phyloP scores from a whole-genome alignment of 1,140 invertebrate species.

The Drosophila kikkawai region DNA sequence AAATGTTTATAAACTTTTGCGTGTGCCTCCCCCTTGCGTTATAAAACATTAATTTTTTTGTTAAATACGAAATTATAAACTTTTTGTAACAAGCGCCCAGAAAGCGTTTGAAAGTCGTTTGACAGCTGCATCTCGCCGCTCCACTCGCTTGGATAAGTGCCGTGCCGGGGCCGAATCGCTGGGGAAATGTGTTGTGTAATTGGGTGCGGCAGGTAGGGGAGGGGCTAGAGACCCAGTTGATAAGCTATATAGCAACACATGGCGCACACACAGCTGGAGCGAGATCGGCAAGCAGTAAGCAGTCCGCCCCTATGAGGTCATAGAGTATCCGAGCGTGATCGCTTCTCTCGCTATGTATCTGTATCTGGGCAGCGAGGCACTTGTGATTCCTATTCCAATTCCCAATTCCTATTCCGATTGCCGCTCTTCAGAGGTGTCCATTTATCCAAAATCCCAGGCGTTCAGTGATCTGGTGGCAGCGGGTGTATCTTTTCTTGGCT shows the following conservation, averaged over 20 bases:
- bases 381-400: slow-evolving; percentile 49
- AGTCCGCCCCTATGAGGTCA: slow-evolving; percentile 5
- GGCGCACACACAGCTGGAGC: slow-evolving; percentile 36
- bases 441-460: slow-evolving; percentile 80
- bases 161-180: not conserved
- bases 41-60: slow-evolving; percentile 81
- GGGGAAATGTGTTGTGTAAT: slow-evolving; percentile 31
- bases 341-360: slow-evolving; percentile 28
- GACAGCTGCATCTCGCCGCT: slow-evolving; percentile 63
- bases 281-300: not conserved
- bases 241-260: slow-evolving; percentile 41
- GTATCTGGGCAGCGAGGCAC: slow-evolving; percentile 14
- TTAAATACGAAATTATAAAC: slow-evolving; percentile 81
- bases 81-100: slow-evolving; percentile 79
- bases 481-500: slow-evolving; percentile 47
- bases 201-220: slow-evolving; percentile 1
- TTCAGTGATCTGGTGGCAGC: slow-evolving; percentile 64
- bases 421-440: slow-evolving; percentile 52
- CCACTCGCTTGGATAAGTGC: slow-evolving; percentile 47
- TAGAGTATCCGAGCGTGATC: slow-evolving; percentile 1
- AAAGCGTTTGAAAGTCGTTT: slow-evolving; percentile 76
- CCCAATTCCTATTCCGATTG: slow-evolving; percentile 39
- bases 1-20: slow-evolving; percentile 65
- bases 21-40: slow-evolving; percentile 24
- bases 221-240: slow-evolving; percentile 24